Evolutionary conservation across 1,140 invertebrate species (phyloP).

Genomic region (Lutraria rhynchaena): DNA sequence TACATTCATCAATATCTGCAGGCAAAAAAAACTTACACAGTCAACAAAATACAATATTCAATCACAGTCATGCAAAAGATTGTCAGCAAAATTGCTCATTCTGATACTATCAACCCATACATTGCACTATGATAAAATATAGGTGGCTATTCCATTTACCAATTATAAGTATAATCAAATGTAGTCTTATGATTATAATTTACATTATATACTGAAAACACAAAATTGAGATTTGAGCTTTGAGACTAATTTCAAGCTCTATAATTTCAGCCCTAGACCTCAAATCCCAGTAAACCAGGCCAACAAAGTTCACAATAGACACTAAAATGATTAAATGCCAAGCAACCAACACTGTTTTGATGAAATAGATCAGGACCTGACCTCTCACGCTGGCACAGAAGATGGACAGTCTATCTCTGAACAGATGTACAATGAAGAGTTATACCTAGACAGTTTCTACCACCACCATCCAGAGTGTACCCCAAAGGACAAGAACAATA

Average conservation of each 20-base stretch:
- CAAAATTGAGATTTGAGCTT: too few species aligned
- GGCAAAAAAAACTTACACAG: background rate
- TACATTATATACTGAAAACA: too few species aligned
- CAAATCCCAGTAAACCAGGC: background rate
- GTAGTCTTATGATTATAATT: too few species aligned
- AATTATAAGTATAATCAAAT: too few species aligned
- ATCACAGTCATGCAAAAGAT: background rate
- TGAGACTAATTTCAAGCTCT: too few species aligned
- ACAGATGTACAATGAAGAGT: too few species aligned
- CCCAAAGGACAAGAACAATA: slow-evolving; percentile 87
- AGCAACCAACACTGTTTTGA: background rate
- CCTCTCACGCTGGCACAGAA: background rate
- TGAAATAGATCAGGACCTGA: background rate
- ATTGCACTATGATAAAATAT: too few species aligned
- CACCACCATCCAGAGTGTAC: slow-evolving; percentile 75
- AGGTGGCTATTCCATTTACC: too few species aligned
- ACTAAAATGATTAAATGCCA: background rate
- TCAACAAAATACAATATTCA: background rate
- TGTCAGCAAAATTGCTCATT: too few species aligned
- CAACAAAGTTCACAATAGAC: background rate
- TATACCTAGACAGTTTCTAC: slow-evolving; percentile 80
- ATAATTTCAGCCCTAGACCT: background rate
- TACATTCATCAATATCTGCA: slow-evolving; percentile 82
- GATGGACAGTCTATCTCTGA: background rate
- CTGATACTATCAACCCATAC: too few species aligned